Conservation (phyloP, 37 sponge, comb jelly and placozoan species). For the Eunapius fragilis region DNA sequence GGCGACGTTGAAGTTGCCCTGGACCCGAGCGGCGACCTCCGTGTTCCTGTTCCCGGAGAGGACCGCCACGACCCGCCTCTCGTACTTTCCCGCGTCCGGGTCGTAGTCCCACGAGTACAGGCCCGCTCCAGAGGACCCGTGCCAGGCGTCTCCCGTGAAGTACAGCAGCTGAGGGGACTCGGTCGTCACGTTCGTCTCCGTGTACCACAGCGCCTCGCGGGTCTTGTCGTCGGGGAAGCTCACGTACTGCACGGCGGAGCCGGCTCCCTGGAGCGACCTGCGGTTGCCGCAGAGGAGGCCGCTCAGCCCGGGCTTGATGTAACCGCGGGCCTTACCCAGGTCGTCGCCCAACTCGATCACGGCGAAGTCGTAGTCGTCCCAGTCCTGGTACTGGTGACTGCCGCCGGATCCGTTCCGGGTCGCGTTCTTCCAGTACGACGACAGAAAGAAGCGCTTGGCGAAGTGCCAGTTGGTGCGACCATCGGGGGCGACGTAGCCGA, state of each 20-base stretch:
- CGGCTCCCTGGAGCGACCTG: slow-evolving; percentile 48
- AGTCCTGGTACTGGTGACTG: slow-evolving; percentile 34
- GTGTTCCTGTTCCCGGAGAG: slow-evolving; percentile 73
- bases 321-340: slow-evolving; percentile 27
- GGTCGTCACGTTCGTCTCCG: slow-evolving; percentile 44
- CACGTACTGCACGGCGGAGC: slow-evolving; percentile 55
- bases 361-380: slow-evolving; percentile 82
- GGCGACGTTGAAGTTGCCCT: slow-evolving; percentile 75
- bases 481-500: slow-evolving; percentile 36
- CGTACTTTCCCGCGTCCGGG: slow-evolving; percentile 28
- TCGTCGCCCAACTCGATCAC: slow-evolving; percentile 43
- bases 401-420: background rate
- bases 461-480: slow-evolving; percentile 49
- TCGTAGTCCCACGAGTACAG: slow-evolving; percentile 67
- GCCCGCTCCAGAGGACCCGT: slow-evolving; percentile 85
- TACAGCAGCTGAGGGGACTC: slow-evolving; percentile 66
- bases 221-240: slow-evolving; percentile 90
- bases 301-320: slow-evolving; percentile 69
- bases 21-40: slow-evolving; percentile 12
- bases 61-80: slow-evolving; percentile 67
- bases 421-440: slow-evolving; percentile 65
- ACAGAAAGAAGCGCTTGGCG: slow-evolving; percentile 56
- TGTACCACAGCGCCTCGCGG: slow-evolving; percentile 57
- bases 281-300: slow-evolving; percentile 45
- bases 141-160: slow-evolving; percentile 79